These are phyloP conservation scores for Mellivora capensis DNA, from an alignment of 2,113 vertebrate genomes.

Conservation along the genomic window DNA sequence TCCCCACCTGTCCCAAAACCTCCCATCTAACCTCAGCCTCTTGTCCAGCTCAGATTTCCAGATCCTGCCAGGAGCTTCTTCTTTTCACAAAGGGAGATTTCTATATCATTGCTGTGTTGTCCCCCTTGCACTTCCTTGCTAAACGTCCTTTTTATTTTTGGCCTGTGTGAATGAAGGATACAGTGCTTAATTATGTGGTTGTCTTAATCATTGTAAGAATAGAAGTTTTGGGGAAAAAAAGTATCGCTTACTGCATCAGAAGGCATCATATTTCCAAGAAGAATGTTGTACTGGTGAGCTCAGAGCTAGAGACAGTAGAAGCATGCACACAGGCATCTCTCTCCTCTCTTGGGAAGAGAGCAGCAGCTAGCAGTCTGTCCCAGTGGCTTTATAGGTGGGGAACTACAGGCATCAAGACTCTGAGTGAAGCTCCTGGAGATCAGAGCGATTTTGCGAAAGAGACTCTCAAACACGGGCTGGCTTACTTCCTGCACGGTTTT, in stretches of 20 bases:
- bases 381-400: neutral
- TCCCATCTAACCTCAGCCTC: no score
- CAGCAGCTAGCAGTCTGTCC: neutral
- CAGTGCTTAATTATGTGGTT: neutral
- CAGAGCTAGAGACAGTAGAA: neutral
- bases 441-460: slow-evolving; percentile 45
- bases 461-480: slow-evolving; percentile 1
- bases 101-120: neutral
- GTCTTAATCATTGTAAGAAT: neutral
- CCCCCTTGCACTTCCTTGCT: neutral
- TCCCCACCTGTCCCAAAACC: fast-evolving
- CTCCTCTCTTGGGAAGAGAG: neutral
- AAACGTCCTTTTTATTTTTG: neutral
- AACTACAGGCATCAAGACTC: neutral
- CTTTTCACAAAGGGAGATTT: neutral
- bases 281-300: neutral
- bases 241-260: neutral
- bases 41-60: neutral
- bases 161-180: neutral
- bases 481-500: slow-evolving; percentile 45
- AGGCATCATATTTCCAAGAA: neutral
- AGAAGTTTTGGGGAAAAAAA: neutral
- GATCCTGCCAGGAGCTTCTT: neutral
- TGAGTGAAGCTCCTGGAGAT: neutral
- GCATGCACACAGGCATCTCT: neutral